Conservation (phyloP, 1,140 invertebrate species). For the Drosophila miranda region DNA sequence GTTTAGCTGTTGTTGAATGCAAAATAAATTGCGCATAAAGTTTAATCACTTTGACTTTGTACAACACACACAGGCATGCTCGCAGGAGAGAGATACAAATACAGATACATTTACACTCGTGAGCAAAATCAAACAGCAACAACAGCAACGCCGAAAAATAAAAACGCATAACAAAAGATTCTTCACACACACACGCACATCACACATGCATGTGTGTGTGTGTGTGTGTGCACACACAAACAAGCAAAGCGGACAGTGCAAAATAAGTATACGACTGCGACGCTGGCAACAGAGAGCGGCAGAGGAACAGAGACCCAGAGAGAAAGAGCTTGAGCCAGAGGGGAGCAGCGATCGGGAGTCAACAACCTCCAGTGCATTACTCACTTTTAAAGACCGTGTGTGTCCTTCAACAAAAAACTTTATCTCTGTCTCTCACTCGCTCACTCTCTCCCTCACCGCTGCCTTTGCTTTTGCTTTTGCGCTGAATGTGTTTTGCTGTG, state of each 20-base stretch:
- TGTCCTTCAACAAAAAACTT: constrained; percentile 80
- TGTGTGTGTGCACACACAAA: constrained; percentile 24
- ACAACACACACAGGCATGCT: constrained; percentile 38
- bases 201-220: constrained; percentile 3
- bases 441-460: constrained; percentile 16
- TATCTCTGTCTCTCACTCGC: constrained; percentile 61
- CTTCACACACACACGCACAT: constrained; percentile 39
- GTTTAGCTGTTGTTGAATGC: constrained; percentile 55
- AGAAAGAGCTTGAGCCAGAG: constrained; percentile 24
- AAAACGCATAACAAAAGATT: constrained; percentile 76
- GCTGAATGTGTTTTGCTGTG: constrained; percentile 19
- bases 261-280: constrained; percentile 49
- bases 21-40: constrained; percentile 82
- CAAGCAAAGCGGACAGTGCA: constrained; percentile 60
- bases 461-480: constrained; percentile 4
- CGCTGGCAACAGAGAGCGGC: constrained; percentile 14
- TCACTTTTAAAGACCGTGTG: constrained; percentile 81
- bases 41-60: constrained; percentile 81
- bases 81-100: no score
- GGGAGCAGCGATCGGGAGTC: constrained; percentile 43
- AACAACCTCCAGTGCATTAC: constrained; percentile 81
- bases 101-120: no score
- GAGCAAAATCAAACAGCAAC: background rate
- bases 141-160: constrained; percentile 60
- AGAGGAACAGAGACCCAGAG: constrained; percentile 20